phyloP scores from a whole-genome alignment of 2,797 vertebrate species.

The Vespertilio murinus region DNA sequence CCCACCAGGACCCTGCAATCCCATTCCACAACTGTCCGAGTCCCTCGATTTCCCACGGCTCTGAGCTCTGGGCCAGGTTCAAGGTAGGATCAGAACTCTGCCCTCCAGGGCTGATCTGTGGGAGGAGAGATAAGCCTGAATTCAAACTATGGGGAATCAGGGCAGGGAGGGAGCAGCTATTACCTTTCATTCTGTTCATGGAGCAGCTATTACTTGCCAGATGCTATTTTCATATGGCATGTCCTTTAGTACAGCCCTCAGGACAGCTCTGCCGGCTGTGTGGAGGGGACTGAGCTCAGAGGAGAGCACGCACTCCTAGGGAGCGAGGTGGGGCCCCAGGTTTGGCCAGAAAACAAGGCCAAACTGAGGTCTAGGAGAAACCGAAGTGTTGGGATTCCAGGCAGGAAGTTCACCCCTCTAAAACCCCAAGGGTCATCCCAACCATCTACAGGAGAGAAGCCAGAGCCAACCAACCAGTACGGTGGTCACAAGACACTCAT shows the following conservation, averaged over 20 bases:
- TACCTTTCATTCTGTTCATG: neutral
- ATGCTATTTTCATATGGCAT: neutral
- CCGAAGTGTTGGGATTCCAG: too few relatives aligned
- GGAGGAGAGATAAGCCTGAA: neutral
- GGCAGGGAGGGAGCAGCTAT: neutral
- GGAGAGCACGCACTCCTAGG: neutral
- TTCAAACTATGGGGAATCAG: neutral
- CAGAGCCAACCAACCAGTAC: neutral
- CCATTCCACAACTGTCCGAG: rapidly evolving
- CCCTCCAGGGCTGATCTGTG: neutral
- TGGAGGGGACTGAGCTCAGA: too few relatives aligned
- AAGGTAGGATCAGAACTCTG: neutral
- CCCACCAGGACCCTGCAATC: rapidly evolving
- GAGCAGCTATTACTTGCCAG: neutral
- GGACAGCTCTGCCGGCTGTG: neutral
- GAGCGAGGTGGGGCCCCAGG: neutral
- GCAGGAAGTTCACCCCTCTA: too few relatives aligned
- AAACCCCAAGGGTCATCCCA: neutral
- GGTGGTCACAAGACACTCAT: rapidly evolving
- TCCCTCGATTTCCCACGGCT: neutral
- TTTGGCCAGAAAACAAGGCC: rapidly evolving
- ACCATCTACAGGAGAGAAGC: neutral
- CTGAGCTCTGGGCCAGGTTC: neutral
- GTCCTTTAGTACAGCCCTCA: neutral
- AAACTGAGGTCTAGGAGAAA: neutral